Evolutionary conservation across 2,888 invertebrate genomes (phyloP), one percentile per base, ranked within the genome.

Genomic region (Bedellia somnulentella): DNA sequence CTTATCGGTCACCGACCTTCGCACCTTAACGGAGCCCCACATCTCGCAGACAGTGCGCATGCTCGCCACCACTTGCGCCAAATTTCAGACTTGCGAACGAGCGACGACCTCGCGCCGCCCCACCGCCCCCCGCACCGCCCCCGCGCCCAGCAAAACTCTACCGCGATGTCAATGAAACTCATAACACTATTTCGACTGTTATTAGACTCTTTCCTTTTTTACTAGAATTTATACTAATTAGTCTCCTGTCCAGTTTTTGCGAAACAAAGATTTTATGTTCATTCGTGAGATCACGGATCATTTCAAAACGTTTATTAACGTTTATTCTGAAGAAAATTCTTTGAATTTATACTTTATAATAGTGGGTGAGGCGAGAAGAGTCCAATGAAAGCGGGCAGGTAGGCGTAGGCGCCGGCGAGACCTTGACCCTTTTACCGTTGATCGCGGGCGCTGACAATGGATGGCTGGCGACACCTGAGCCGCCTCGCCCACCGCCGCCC

Each of bases 1-100:
- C 66, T 73, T 73, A 73, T 73, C 73, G 68, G 71, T 64, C 71
- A 68, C 61, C 59, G 64, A 71, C 68, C 73, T 70, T 68, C 61
- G 56, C 66, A 70, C 70, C 70, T 73, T 66, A 62, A 64, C 57
- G 42, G 70, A 64, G 71, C 70, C 71, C 59, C 70, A 55, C 61
- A 68, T 67, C 68, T 61, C 62, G 53, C 47, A 6, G 24, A 21
- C n/a, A n/a, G n/a, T n/a, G n/a, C n/a, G n/a, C n/a, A 10, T 13
- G 11, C 26, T 26, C 11, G 26, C 40, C 41, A 39, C 41, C 37
- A 35, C 38, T 34, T 32, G 33, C 30, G 35, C 31, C 47, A 44
- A 38, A n/a, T n/a, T n/a, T 41, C 40, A 44, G 45, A 45, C 49
- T 51, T 54, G 42, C 40, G 51, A 45, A 49, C 53, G 45, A 55